These are phyloP conservation scores for Colistium nudipinnis DNA, from an alignment of 2,113 vertebrate species.

Conservation along the genomic window DNA sequence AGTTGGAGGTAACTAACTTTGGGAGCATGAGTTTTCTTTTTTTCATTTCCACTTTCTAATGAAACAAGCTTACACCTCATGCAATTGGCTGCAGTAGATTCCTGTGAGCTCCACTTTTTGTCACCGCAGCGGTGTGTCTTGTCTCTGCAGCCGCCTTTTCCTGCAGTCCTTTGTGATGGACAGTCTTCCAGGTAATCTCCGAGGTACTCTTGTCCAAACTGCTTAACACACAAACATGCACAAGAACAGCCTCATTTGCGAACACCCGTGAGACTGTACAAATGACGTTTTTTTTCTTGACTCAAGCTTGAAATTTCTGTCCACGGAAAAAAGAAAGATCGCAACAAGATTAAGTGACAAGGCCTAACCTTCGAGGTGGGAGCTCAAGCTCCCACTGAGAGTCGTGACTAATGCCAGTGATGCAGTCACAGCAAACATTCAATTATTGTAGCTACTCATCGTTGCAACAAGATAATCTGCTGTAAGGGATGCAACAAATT, in stretches of 20 bases:
- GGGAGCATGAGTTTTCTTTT: too few relatives aligned
- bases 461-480: constrained; percentile 7
- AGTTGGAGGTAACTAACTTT: neutral
- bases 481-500: constrained; percentile 41
- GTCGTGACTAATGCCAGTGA: constrained; percentile 16
- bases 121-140: neutral
- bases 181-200: too few relatives aligned
- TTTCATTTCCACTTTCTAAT: neutral
- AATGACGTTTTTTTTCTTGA: neutral
- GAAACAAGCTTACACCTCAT: neutral
- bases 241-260: neutral
- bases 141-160: neutral
- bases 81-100: neutral
- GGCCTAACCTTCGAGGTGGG: neutral
- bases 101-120: neutral
- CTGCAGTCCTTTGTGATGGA: too few relatives aligned
- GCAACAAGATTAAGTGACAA: neutral
- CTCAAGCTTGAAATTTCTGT: neutral
- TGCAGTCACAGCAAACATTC: constrained; percentile 15
- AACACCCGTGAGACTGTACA: neutral
- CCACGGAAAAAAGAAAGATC: constrained; percentile 6
- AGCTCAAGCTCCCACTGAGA: constrained; percentile 21
- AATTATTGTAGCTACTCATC: constrained; percentile 18
- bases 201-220: too few relatives aligned
- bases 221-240: too few relatives aligned